Conservation (phyloP, 2,888 invertebrate species). For the Drosophila subquinaria region DNA sequence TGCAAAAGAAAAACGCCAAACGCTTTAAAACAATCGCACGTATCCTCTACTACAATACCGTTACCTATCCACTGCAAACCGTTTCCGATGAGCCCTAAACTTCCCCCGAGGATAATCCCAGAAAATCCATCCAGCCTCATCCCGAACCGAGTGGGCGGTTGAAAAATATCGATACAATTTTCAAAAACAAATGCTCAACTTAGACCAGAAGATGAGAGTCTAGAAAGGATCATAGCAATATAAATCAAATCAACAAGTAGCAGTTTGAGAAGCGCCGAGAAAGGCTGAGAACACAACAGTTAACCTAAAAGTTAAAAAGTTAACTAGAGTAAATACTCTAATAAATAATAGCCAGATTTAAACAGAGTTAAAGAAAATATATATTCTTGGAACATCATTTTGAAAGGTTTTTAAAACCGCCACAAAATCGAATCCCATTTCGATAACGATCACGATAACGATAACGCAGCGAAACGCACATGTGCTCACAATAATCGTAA, state of each 20-base stretch:
- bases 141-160: slow-evolving; percentile 69
- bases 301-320: slow-evolving; percentile 17
- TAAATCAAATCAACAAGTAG: slow-evolving; percentile 10
- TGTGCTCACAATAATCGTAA: slow-evolving; percentile 43
- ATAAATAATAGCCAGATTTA: slow-evolving; percentile 17
- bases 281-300: slow-evolving; percentile 36
- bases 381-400: slow-evolving; percentile 69
- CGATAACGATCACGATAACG: slow-evolving; percentile 29
- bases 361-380: slow-evolving; percentile 34
- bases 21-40: slow-evolving; percentile 85
- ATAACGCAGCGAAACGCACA: slow-evolving; percentile 55
- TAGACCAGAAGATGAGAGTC: slow-evolving; percentile 19
- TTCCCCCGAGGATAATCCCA: slow-evolving; percentile 31
- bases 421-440: slow-evolving; percentile 28
- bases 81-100: slow-evolving; percentile 77
- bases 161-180: slow-evolving; percentile 67
- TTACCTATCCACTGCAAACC: slow-evolving; percentile 82
- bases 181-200: slow-evolving; percentile 70
- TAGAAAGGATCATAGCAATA: slow-evolving; percentile 20
- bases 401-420: slow-evolving; percentile 70
- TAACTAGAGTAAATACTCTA: slow-evolving; percentile 3
- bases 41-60: slow-evolving; percentile 84
- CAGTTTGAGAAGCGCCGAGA: slow-evolving; percentile 44
- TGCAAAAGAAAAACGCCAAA: slow-evolving; percentile 85
- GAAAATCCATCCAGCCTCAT: slow-evolving; percentile 42